Percentiles rank a stretch among this genome's conserved stretches.
Evolutionary conservation across 1,140 invertebrate species (phyloP).

Genomic region (Drosophila subpulchrella): DNA sequence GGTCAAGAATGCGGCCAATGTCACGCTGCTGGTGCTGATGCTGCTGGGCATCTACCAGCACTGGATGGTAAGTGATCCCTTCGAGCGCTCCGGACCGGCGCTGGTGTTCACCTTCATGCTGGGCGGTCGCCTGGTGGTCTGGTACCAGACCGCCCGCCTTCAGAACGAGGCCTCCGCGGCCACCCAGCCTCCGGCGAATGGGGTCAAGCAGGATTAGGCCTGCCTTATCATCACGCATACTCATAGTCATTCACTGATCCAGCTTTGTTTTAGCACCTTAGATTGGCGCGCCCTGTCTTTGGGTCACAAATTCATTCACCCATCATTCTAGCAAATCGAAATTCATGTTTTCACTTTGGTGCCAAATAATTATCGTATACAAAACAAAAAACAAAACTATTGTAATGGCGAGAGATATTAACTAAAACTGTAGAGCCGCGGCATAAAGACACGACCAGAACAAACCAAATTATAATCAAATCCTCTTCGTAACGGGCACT

Average conservation of each 20-base stretch:
- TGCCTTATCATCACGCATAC: conserved; percentile 15
- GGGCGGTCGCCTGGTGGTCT: conserved; percentile 94
- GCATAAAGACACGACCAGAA: conserved; percentile 43
- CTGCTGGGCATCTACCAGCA: conserved; percentile 96
- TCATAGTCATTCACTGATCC: conserved; percentile 56
- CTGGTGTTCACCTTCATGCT: conserved; percentile 98
- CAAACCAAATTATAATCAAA: conserved; percentile 38
- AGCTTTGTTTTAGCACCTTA: conserved; percentile 75
- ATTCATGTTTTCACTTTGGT: conserved; percentile 69
- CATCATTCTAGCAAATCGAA: conserved; percentile 58
- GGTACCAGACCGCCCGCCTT: conserved; percentile 86
- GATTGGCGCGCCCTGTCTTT: conserved; percentile 42
- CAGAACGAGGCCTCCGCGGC: conserved; percentile 85
- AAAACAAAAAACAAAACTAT: conserved; percentile 23
- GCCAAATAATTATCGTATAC: conserved; percentile 61
- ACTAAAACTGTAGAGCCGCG: conserved; percentile 33
- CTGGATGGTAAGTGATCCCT: conserved; percentile 95
- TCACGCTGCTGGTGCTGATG: conserved; percentile 92
- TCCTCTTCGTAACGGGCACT: conserved; percentile 35
- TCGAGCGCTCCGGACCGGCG: conserved; percentile 96
- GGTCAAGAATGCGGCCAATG: conserved; percentile 95
- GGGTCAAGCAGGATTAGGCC: conserved; percentile 87
- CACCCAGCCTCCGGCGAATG: conserved; percentile 86
- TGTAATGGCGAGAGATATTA: conserved; percentile 53
- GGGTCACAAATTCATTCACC: conserved; percentile 24